Evolutionary conservation across 2,113 vertebrate genomes (phyloP).

Genomic region (Phrynosoma platyrhinos): DNA sequence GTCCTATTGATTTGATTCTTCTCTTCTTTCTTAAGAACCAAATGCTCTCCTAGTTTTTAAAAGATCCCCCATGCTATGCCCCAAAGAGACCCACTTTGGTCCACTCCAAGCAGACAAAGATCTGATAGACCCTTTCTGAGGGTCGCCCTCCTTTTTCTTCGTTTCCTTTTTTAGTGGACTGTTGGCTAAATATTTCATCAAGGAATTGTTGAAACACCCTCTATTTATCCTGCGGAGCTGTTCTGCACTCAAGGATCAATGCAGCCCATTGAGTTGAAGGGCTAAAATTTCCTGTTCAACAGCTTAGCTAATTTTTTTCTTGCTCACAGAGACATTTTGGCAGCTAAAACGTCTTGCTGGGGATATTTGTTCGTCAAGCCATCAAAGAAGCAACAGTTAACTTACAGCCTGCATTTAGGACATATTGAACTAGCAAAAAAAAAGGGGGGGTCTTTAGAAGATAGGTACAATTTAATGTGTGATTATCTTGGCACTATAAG

Average conservation of each 20-base stretch:
- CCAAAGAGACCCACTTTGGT: neutral
- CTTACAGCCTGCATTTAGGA: neutral
- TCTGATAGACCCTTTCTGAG: neutral
- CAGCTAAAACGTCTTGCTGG: neutral
- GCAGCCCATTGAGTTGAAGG: neutral
- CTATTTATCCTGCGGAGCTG: conserved; percentile 42
- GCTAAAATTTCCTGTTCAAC: conserved; percentile 12
- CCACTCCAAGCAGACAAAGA: conserved; percentile 37
- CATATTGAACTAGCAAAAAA: neutral
- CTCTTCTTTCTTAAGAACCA: conserved; percentile 3
- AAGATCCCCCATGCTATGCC: neutral
- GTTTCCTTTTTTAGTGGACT: neutral
- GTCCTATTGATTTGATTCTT: neutral
- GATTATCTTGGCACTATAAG: neutral
- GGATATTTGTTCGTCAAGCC: conserved; percentile 16
- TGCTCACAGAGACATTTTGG: conserved; percentile 27
- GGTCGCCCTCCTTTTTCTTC: neutral
- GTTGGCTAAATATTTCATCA: conserved; percentile 40
- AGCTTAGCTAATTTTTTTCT: neutral
- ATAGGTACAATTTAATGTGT: neutral
- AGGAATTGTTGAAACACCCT: conserved; percentile 3
- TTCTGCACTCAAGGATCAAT: conserved; percentile 39
- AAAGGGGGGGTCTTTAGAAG: neutral
- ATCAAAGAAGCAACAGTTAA: conserved; percentile 16
- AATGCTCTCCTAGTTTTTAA: neutral